Evolutionary conservation across 1,140 invertebrate species (phyloP).

Genomic region (Choristoneura fumiferana): DNA sequence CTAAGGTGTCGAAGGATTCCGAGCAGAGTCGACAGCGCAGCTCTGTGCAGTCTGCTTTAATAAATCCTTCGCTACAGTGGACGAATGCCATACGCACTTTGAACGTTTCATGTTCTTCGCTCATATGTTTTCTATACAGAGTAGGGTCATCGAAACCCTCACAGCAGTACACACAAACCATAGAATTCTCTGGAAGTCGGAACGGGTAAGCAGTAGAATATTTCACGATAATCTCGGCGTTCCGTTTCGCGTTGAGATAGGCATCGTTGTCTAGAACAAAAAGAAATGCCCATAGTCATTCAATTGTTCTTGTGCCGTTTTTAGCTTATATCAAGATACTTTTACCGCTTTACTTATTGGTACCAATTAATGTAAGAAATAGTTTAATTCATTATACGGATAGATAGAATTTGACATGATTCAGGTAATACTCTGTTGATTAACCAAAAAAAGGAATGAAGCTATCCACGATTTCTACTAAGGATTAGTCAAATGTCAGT

Average conservation of each 20-base stretch:
- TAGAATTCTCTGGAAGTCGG: slow-evolving; percentile 37
- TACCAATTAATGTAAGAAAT: too few species aligned
- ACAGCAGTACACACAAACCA: slow-evolving; percentile 48
- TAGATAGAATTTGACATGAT: too few species aligned
- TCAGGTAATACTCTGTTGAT: too few species aligned
- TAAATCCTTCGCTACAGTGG: slow-evolving; percentile 36
- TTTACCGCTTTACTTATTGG: neutral
- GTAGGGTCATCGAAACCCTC: slow-evolving; percentile 35
- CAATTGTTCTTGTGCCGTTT: slow-evolving; percentile 20
- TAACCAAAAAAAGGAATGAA: too few species aligned
- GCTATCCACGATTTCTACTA: too few species aligned
- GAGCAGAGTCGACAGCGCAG: slow-evolving; percentile 38
- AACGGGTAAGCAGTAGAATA: slow-evolving; percentile 48
- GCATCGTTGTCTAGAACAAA: slow-evolving; percentile 54
- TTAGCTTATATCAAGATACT: neutral
- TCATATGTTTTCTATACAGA: slow-evolving; percentile 42
- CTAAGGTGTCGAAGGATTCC: slow-evolving; percentile 25
- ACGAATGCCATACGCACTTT: slow-evolving; percentile 36
- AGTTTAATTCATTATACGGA: too few species aligned
- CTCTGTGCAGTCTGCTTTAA: slow-evolving; percentile 43
- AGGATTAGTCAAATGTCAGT: too few species aligned
- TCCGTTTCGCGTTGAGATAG: slow-evolving; percentile 38
- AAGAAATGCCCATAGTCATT: slow-evolving; percentile 48
- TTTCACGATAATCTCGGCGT: slow-evolving; percentile 47
- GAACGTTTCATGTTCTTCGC: slow-evolving; percentile 36